Percentiles rank a stretch among this genome's conserved stretches.
These are phyloP conservation scores for Spodoptera frugiperda DNA, from an alignment of 1,140 invertebrate genomes.

Conservation along the genomic window DNA sequence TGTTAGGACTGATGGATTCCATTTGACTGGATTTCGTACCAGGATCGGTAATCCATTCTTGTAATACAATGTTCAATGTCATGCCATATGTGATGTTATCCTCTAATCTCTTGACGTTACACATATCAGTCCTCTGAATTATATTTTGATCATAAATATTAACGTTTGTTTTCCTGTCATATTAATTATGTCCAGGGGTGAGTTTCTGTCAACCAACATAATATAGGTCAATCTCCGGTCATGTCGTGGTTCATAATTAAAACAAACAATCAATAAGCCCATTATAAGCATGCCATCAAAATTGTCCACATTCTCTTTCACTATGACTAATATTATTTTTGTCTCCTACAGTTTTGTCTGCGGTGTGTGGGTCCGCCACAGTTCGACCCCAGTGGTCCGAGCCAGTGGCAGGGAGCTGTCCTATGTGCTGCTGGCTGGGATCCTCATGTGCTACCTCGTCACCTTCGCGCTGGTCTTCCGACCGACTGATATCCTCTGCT, in stretches of 20 bases:
- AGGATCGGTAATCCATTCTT: not conserved
- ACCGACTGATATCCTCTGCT: constrained; percentile 91
- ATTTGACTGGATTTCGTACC: constrained; percentile 2
- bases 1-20: constrained; percentile 1
- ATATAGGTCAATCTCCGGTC: too few relatives aligned
- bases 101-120: too few relatives aligned
- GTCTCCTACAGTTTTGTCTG: constrained; percentile 86
- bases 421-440: constrained; percentile 94
- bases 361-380: constrained; percentile 90
- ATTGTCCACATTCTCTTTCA: not conserved
- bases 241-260: too few relatives aligned
- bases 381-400: constrained; percentile 95
- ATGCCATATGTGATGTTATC: not conserved
- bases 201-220: too few relatives aligned
- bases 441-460: constrained; percentile 95
- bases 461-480: constrained; percentile 94
- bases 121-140: too few relatives aligned
- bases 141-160: too few relatives aligned
- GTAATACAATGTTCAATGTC: not conserved
- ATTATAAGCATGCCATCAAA: not conserved
- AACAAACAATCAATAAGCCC: not conserved
- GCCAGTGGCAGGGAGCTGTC: constrained; percentile 96
- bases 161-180: not conserved
- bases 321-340: not conserved
- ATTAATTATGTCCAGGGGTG: not conserved